Evolutionary conservation across 2,888 invertebrate genomes (phyloP), one percentile per base, ranked within the genome.

Genomic region (Machimus rusticus): DNA sequence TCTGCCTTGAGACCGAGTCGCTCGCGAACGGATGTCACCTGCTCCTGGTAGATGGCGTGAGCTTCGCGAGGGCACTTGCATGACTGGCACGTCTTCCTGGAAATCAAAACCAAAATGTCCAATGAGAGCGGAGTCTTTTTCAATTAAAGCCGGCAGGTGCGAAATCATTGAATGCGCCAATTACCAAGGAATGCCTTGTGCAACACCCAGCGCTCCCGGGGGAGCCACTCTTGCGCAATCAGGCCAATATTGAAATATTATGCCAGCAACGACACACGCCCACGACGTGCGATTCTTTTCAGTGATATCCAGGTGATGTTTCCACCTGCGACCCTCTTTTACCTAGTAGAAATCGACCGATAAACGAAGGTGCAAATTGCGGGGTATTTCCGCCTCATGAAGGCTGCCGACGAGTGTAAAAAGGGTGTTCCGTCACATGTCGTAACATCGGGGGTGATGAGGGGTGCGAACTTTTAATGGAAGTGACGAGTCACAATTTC

Each of bases 11-110:
- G 94, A 9, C 96, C 96, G 77, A 96, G 94, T 14, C 96, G 93
- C 90, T 96, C 96, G 81, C 95, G 94, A 87, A 96, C 96, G 88
- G 96, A 96, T 90, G 96, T 96, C 94, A 96, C 95, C 93, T 97
- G 97, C 92, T 97, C 96, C 92, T 97, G 97, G 93, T 96, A 96
- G 89, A 98, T 95, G 90, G 98, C 98, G 93, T 99, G 99, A 88
- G 95, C 95, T 90, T 98, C 97, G 82, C 98, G 94, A 43, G 97
- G 95, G 93, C 98, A 99, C 91, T 98, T 98, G 93, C 99, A 99
- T 89, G 96, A 96, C 91, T 95, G 96, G 93, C 98, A 99, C 86
- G 97, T 97, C 93, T 98, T 98, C 93, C 98, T 99, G 94, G 19
- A 39, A 76, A 34, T 74, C 14, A n/a, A 76, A 76, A 37, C 37